Base-by-base conservation (phyloP, 64 coral and sea anemone genomes). In the Exaiptasia diaphana region DNA sequence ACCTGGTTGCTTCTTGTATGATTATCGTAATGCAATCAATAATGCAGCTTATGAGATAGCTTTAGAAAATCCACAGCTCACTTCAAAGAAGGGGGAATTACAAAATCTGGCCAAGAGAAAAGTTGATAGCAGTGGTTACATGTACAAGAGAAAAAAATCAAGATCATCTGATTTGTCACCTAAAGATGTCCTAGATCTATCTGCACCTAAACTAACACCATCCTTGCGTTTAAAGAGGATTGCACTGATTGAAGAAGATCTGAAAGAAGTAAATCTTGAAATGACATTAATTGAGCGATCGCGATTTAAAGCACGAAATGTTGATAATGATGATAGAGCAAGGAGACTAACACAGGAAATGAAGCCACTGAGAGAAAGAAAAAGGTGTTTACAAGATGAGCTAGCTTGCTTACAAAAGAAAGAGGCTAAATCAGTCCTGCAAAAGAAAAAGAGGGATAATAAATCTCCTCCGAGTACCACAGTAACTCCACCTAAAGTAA, bases 71-170 rank as follows among this genome's bases (percentile, higher is more conserved):
- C 68, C 41, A 73, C 68, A 45, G 50, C 15, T 54, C 17, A 18
- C 15, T 71, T 3, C 27, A 37, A 38, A 77, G 24, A 77, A 77
- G 33, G 73, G 50, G 39, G 50, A 77, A 56, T 57, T 77, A 31
- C 32, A 77, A 77, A 17, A 12, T 18, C 1, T 77, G 31, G 73
- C 50, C 17, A 77, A 72, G 11, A 74, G 38, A 40, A 85, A 85
- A 73, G 38, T 74, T 62, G 68, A 85, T 57, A 22, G 27, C 25
- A 65, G 69, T 74, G 82, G 68, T 74, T 85, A 85, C 46, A 14
- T 48, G 24, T 85, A 85, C 28, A 85, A 85, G 39, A 85, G 35
- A 39, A 85, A 85, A 45, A 85, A 85, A 40, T 73, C 82, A 22
- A 43, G 82, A 12, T 41, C 68, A 61, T 6, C 22, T 62, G 68